Percentiles rank a stretch among this genome's conserved stretches.
Evolutionary conservation across 2,113 vertebrate species (phyloP).

Genomic region (Piaya cayana): DNA sequence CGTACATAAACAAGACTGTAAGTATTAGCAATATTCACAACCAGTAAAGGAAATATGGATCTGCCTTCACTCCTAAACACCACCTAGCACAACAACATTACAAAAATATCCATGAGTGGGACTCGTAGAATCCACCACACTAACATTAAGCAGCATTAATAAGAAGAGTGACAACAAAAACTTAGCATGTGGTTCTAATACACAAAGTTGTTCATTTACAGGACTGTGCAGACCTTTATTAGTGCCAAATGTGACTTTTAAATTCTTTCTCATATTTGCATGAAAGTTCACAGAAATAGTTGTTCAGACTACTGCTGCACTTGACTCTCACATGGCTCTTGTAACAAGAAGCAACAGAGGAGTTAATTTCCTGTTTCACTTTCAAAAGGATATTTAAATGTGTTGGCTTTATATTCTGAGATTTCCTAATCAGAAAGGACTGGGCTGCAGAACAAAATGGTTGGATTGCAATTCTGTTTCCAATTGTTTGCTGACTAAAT

Average conservation of each 20-base stretch:
- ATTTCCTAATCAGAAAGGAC: conserved; percentile 65
- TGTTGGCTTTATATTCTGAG: conserved; percentile 44
- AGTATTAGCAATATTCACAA: not conserved
- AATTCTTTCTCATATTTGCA: not conserved
- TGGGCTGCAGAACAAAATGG: conserved; percentile 28
- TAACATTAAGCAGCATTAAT: conserved; percentile 14
- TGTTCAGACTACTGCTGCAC: not conserved
- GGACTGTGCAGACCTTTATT: conserved; percentile 10
- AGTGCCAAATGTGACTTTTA: conserved; percentile 1
- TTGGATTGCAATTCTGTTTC: conserved; percentile 64
- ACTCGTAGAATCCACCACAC: not conserved
- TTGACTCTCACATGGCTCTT: conserved; percentile 14
- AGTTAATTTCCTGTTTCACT: conserved; percentile 74
- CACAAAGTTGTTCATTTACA: not conserved
- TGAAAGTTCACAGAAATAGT: not conserved
- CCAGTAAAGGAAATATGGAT: not conserved
- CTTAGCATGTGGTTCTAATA: not conserved
- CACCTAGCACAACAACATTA: not conserved
- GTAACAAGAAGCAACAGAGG: conserved; percentile 29
- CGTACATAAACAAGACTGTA: not conserved
- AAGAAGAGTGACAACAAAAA: not conserved
- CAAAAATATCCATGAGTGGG: not conserved
- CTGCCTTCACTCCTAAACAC: not conserved
- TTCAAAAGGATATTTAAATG: conserved; percentile 53
- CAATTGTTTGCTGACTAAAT: conserved; percentile 61